A percentile compares a stretch with the other conserved stretches of the same genome.
Conservation (phyloP, 1,140 invertebrate genomes). For the Panagrolaimus sp. region DNA sequence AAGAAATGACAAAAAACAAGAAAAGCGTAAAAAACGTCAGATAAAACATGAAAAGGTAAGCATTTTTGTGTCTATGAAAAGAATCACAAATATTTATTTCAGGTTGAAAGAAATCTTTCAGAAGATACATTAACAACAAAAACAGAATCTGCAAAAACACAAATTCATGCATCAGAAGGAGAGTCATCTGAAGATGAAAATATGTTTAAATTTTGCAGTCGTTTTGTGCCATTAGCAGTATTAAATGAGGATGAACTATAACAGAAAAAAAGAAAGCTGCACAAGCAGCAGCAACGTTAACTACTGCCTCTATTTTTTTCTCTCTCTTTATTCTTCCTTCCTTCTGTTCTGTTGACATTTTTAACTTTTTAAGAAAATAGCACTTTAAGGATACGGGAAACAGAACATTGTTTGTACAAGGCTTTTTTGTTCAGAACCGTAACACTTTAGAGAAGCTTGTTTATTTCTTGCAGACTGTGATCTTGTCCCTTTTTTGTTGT, state of each 20-base stretch:
- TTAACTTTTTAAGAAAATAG: too few species aligned
- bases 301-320: too few species aligned
- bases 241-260: conserved; percentile 13
- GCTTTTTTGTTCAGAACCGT: too few species aligned
- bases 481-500: too few species aligned
- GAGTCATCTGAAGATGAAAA: not conserved
- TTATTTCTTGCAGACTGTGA: too few species aligned
- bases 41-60: not conserved
- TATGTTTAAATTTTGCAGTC: conserved; percentile 6
- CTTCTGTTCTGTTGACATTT: too few species aligned
- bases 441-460: too few species aligned
- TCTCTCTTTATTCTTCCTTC: too few species aligned
- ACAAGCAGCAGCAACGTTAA: too few species aligned
- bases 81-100: not conserved
- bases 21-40: not conserved
- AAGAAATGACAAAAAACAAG: not conserved
- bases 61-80: not conserved
- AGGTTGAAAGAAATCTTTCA: not conserved
- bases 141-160: not conserved
- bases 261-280: not conserved
- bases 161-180: not conserved
- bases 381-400: too few species aligned
- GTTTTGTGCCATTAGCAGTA: not conserved
- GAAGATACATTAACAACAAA: not conserved
- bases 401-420: too few species aligned